Percentiles rank a stretch among this genome's conserved stretches.
Conservation (phyloP, 2,888 invertebrate genomes). For the Axea sp. region DNA sequence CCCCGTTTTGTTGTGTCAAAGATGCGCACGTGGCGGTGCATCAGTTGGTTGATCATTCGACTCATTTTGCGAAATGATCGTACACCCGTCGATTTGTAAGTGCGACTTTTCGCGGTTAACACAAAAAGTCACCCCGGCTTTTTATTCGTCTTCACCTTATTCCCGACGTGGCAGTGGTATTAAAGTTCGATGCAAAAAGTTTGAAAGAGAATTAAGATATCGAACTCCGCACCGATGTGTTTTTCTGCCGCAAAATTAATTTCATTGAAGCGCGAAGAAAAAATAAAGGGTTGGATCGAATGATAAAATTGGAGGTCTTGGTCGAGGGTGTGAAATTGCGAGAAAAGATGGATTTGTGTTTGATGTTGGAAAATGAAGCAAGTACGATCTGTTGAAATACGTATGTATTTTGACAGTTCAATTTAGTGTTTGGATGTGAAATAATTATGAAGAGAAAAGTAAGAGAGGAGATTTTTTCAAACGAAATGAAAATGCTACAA, state of each 20-base stretch:
- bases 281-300: too few relatives aligned
- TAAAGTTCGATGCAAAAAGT: conserved; percentile 21
- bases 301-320: too few relatives aligned
- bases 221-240: conserved; percentile 9
- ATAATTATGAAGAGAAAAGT: too few relatives aligned
- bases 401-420: too few relatives aligned
- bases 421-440: too few relatives aligned
- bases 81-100: background rate
- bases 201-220: conserved; percentile 28
- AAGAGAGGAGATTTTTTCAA: too few relatives aligned
- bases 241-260: conserved; percentile 24
- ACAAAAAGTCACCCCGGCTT: background rate
- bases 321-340: too few relatives aligned
- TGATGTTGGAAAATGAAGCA: background rate
- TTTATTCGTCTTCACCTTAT: background rate
- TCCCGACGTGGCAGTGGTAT: conserved; percentile 3
- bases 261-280: conserved; percentile 1
- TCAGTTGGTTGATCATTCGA: conserved; percentile 7
- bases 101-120: background rate
- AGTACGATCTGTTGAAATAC: background rate
- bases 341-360: background rate
- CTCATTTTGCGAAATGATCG: conserved; percentile 17
- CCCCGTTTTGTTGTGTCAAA: conserved; percentile 1
- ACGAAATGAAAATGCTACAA: too few relatives aligned
- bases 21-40: conserved; percentile 7